Conservation (phyloP, 2,113 vertebrate species). For the Leiothrix lutea region DNA sequence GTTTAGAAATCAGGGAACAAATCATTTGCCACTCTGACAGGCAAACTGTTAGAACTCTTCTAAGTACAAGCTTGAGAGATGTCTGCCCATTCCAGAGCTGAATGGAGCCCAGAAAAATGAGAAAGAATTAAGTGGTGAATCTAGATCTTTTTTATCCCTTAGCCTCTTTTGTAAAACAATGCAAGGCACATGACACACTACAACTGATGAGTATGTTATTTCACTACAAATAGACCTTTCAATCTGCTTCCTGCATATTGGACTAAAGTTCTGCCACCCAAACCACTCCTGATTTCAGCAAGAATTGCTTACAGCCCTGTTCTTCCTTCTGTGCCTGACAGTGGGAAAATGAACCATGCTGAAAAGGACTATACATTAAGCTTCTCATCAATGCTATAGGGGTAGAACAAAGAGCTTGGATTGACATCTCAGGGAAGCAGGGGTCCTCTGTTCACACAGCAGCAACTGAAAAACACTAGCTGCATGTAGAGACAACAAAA, state of each 20-base stretch:
- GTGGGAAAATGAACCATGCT: neutral
- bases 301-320: neutral
- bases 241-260: neutral
- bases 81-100: neutral
- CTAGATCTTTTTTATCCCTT: neutral
- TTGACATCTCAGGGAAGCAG: neutral
- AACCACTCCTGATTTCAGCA: neutral
- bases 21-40: neutral
- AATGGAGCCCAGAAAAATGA: neutral
- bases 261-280: neutral
- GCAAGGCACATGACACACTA: neutral
- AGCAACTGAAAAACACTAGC: neutral
- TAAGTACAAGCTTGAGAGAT: neutral
- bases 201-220: neutral
- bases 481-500: neutral
- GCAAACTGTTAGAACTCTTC: neutral
- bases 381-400: neutral
- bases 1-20: neutral
- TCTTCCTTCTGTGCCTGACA: neutral
- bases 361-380: neutral
- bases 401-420: neutral
- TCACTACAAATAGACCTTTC: neutral
- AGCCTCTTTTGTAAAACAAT: neutral
- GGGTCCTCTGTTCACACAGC: neutral
- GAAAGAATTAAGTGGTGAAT: neutral